Conservation (phyloP, 2,888 invertebrate genomes). For the Stenurella melanura region DNA sequence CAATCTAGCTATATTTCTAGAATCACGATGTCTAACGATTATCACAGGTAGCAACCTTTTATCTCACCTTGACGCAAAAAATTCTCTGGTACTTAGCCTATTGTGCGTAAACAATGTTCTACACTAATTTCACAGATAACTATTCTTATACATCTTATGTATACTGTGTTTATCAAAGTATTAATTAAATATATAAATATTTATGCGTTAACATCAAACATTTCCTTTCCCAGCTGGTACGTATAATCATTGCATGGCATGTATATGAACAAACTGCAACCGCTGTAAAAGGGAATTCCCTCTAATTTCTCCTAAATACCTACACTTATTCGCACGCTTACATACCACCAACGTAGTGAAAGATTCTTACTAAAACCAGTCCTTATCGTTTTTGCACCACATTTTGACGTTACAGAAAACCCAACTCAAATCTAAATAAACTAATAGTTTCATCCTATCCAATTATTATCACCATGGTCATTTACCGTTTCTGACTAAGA, state of each 20-base stretch:
- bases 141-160: too few relatives aligned
- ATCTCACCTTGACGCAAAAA: too few relatives aligned
- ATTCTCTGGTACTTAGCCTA: too few relatives aligned
- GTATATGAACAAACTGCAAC: not conserved
- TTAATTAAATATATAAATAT: too few relatives aligned
- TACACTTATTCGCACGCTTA: conserved; percentile 1
- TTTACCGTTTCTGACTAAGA: conserved; percentile 31
- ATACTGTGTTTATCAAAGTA: too few relatives aligned
- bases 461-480: conserved; percentile 31
- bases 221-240: not conserved
- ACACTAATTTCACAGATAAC: too few relatives aligned
- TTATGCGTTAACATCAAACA: too few relatives aligned
- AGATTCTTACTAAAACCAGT: not conserved
- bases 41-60: too few relatives aligned
- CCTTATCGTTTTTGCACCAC: not conserved
- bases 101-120: too few relatives aligned
- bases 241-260: not conserved
- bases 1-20: too few relatives aligned
- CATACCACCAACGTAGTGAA: not conserved
- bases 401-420: conserved; percentile 23
- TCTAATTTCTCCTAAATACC: not conserved
- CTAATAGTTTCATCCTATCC: conserved; percentile 1
- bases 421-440: conserved; percentile 4
- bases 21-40: too few relatives aligned
- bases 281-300: conserved; percentile 14